Evolutionary conservation across 2,113 vertebrate genomes (phyloP).

Genomic region (Zapus hudsonius): DNA sequence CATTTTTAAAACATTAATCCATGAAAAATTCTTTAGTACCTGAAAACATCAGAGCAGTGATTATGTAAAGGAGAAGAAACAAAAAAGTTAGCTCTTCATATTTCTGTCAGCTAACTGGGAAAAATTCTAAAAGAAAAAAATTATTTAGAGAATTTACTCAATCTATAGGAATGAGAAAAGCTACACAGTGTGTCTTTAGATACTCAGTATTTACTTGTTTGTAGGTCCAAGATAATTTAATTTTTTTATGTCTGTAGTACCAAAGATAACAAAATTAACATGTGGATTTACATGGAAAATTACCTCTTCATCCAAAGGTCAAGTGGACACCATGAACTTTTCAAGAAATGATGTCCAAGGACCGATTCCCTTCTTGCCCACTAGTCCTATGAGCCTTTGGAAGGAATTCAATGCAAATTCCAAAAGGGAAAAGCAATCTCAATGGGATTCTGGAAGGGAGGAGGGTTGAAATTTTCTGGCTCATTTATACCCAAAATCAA

Average conservation of each 20-base stretch:
- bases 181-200: not conserved
- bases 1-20: slow-evolving; percentile 52
- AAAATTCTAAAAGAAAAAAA: not conserved
- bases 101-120: slow-evolving; percentile 3
- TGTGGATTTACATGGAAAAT: not conserved
- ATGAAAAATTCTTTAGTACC: slow-evolving; percentile 49
- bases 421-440: not conserved
- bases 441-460: not conserved
- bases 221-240: not conserved
- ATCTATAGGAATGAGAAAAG: not conserved
- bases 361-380: not conserved
- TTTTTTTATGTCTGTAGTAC: not conserved
- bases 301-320: not conserved
- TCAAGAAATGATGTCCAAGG: not conserved
- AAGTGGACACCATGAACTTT: not conserved
- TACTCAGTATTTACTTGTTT: not conserved
- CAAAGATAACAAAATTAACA: not conserved
- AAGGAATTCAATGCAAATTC: not conserved
- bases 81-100: slow-evolving; percentile 39
- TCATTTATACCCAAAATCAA: slow-evolving; percentile 11
- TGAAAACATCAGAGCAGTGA: slow-evolving; percentile 33
- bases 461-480: not conserved
- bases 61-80: slow-evolving; percentile 50
- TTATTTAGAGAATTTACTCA: not conserved
- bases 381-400: not conserved